Evolutionary conservation across 2,113 vertebrate species (phyloP).

Genomic region (Cinclus cinclus): DNA sequence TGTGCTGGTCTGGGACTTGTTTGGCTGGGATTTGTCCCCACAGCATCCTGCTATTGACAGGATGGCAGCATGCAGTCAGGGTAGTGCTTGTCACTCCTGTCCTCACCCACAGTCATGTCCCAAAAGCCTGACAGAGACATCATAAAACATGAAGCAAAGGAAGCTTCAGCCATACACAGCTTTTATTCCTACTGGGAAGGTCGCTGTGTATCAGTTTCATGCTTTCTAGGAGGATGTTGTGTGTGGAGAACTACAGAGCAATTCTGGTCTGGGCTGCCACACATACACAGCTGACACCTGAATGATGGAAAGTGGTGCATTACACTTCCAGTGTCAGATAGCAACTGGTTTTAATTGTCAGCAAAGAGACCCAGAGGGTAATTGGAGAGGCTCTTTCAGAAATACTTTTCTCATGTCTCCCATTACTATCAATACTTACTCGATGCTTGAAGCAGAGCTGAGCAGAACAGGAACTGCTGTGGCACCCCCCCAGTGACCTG

Average conservation of each 20-base stretch:
- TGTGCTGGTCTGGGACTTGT: background rate
- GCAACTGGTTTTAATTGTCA: background rate
- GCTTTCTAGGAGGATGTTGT: background rate
- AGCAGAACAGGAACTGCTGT: background rate
- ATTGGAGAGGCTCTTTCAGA: background rate
- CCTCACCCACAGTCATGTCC: background rate
- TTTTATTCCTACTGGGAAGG: background rate
- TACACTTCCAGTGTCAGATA: background rate
- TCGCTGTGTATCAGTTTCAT: background rate
- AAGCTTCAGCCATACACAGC: accelerated
- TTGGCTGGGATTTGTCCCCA: background rate
- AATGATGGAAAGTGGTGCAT: background rate
- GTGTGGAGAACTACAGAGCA: background rate
- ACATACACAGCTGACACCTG: background rate
- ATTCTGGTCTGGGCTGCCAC: background rate
- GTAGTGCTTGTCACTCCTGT: background rate
- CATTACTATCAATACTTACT: background rate
- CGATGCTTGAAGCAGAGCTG: background rate
- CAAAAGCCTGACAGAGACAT: background rate
- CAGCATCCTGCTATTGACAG: accelerated
- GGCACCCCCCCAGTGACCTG: background rate
- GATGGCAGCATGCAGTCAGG: background rate
- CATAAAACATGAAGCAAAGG: background rate
- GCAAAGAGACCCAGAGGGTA: background rate
- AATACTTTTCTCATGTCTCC: background rate